These are phyloP conservation scores for Campopleginae sp. DNA, from an alignment of 2,888 invertebrate species.

Conservation along the genomic window DNA sequence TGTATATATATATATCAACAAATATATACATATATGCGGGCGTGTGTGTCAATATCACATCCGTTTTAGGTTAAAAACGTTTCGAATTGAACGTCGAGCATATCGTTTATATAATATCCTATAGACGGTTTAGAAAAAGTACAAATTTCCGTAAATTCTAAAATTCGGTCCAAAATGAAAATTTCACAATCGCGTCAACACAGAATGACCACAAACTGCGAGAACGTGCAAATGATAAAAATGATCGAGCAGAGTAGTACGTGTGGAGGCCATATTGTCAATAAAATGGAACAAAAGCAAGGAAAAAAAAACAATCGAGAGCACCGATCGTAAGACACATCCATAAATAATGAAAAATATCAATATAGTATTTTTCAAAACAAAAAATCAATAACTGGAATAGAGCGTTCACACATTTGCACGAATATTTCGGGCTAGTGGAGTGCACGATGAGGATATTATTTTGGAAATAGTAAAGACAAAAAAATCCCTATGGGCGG, in stretches of 20 bases:
- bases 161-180: neutral
- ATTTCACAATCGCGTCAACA: neutral
- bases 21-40: neutral
- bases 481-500: neutral
- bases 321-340: conserved; percentile 24
- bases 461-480: neutral
- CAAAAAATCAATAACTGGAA: neutral
- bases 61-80: neutral
- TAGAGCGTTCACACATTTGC: conserved; percentile 10
- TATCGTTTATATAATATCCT: neutral
- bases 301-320: neutral
- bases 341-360: conserved; percentile 18
- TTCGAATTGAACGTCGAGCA: neutral
- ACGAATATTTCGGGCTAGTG: conserved; percentile 21
- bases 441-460: conserved; percentile 32
- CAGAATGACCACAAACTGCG: neutral
- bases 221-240: neutral
- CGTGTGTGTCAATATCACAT: neutral
- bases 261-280: conserved; percentile 58
- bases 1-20: neutral
- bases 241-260: neutral
- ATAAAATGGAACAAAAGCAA: conserved; percentile 7
- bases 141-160: neutral
- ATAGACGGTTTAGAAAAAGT: neutral
- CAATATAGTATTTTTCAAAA: neutral